Conservation (phyloP, 2,888 invertebrate species). For the Ephialtes manifestator region DNA sequence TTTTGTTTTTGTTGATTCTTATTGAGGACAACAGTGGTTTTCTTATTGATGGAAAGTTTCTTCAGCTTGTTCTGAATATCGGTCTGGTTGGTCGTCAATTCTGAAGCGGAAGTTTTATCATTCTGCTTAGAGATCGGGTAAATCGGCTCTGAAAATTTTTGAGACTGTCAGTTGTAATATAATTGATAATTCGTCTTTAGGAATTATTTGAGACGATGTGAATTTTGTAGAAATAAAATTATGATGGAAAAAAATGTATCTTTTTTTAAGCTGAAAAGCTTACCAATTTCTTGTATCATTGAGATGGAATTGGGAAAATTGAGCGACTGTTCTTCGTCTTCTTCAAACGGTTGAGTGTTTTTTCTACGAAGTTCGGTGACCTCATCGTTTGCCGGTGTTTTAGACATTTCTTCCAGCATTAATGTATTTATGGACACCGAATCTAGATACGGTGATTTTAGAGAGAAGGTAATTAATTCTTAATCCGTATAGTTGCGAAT, state of each 20-base stretch:
- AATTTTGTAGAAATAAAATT: not conserved
- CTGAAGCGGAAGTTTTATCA: not conserved
- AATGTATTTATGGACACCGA: constrained; percentile 60
- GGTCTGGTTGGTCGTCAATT: not conserved
- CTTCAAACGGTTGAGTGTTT: not conserved
- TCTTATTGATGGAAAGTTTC: constrained; percentile 47
- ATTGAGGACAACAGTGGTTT: not conserved
- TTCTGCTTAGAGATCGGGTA: not conserved
- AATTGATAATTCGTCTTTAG: not conserved
- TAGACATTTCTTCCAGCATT: constrained; percentile 64
- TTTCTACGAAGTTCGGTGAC: not conserved
- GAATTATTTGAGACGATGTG: not conserved
- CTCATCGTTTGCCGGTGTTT: constrained; percentile 23
- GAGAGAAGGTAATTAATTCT: too few relatives aligned
- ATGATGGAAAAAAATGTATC: not conserved
- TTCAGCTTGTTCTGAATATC: constrained; percentile 34
- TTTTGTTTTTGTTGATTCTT: not conserved
- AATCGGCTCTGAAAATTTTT: constrained; percentile 8
- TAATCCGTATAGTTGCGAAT: not conserved
- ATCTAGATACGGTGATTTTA: too few relatives aligned
- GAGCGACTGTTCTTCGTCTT: not conserved
- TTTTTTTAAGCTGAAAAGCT: too few relatives aligned
- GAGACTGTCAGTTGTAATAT: not conserved
- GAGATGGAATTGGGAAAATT: not conserved
- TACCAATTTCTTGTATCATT: constrained; percentile 1